Percentiles rank a stretch among this genome's conserved stretches.
Evolutionary conservation across 2,113 vertebrate species (phyloP).

Genomic region (Nasalis larvatus): DNA sequence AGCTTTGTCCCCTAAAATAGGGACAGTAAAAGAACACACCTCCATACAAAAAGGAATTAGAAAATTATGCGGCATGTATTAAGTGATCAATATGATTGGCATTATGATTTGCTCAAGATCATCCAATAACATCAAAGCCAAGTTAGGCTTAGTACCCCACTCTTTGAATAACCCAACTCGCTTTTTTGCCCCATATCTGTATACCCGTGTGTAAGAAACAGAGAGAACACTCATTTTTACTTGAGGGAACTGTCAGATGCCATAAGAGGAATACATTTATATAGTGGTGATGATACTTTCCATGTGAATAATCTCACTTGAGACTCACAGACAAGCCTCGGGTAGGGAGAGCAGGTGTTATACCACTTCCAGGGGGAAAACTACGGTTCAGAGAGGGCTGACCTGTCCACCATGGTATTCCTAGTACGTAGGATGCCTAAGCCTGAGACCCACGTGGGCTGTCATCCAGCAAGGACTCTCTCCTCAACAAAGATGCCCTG

Average conservation of each 20-base stretch:
- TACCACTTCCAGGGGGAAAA: not conserved
- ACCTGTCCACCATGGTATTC: not conserved
- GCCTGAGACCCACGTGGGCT: not conserved
- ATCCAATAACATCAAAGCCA: not conserved
- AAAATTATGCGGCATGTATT: not conserved
- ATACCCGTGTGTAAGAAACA: not conserved
- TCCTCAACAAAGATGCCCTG: not conserved
- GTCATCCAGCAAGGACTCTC: not conserved
- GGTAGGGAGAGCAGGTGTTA: not conserved
- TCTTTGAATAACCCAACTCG: fast-evolving
- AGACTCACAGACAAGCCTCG: not conserved
- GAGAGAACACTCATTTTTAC: not conserved
- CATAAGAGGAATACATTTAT: not conserved
- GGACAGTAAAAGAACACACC: not conserved
- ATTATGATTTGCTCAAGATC: not conserved
- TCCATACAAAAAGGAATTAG: not conserved
- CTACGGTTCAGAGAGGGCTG: not conserved
- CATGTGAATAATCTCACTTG: not conserved
- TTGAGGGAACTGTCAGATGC: not conserved
- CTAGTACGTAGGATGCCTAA: not conserved
- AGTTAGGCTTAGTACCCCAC: not conserved
- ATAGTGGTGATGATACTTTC: not conserved
- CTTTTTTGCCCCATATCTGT: not conserved
- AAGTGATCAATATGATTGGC: not conserved
- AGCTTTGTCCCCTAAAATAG: not conserved